Evolutionary conservation across 2,888 invertebrate genomes (phyloP).

Genomic region (Spisula subtruncata): DNA sequence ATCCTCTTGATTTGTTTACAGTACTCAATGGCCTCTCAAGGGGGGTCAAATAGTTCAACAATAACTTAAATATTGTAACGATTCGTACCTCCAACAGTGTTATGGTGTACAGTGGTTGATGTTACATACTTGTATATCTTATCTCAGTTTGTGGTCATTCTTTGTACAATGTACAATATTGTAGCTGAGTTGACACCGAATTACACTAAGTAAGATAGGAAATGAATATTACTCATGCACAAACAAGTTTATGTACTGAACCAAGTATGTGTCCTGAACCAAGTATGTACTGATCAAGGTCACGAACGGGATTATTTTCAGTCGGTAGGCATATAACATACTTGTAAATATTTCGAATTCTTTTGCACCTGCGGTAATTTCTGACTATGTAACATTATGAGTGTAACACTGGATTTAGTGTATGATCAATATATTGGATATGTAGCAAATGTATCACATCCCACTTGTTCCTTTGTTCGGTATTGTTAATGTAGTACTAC

Average conservation of each 20-base stretch:
- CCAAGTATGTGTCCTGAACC: no score
- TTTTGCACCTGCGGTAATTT: conserved; percentile 10
- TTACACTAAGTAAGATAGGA: background rate
- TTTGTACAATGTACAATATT: background rate
- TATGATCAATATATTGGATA: background rate
- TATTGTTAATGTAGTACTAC: no score
- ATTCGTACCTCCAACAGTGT: background rate
- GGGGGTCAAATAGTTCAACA: background rate
- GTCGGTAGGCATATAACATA: background rate
- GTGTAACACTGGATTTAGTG: background rate
- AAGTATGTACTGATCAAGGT: conserved; percentile 17
- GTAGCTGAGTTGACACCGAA: background rate
- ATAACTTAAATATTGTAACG: background rate
- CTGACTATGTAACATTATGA: background rate
- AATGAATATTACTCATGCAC: background rate
- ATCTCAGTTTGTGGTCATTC: background rate
- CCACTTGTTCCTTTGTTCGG: background rate
- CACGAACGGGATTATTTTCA: background rate
- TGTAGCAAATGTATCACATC: background rate
- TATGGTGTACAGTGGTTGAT: background rate
- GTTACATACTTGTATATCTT: background rate
- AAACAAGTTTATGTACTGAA: no score
- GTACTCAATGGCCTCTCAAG: background rate
- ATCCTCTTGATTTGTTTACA: background rate
- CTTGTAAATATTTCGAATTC: background rate